Evolutionary conservation across 2,113 vertebrate genomes (phyloP).

Genomic region (Pachycephala philippinensis): DNA sequence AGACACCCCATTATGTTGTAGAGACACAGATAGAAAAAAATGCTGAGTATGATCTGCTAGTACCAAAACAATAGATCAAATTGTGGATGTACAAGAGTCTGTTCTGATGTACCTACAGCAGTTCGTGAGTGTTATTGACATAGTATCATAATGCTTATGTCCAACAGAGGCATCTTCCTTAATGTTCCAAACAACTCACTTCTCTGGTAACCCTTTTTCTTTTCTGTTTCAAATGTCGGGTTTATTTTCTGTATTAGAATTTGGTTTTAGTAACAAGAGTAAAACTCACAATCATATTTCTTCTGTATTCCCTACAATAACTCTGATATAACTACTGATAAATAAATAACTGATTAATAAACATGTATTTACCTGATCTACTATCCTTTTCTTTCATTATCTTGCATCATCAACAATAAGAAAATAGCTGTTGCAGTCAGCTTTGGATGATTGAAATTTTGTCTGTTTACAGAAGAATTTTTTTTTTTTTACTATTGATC

Average conservation of each 20-base stretch:
- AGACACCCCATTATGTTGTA: not conserved
- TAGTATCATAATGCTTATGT: not conserved
- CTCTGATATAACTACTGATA: not conserved
- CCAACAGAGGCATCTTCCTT: not conserved
- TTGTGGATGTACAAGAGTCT: not conserved
- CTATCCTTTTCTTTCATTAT: not conserved
- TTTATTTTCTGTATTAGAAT: not conserved
- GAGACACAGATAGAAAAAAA: not conserved
- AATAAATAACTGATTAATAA: not conserved
- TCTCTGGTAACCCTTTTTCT: not conserved
- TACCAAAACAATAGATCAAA: not conserved
- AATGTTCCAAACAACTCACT: not conserved
- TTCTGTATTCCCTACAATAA: not conserved
- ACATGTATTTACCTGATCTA: not conserved
- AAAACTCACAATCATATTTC: not conserved
- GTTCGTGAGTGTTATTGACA: not conserved
- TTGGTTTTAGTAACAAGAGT: not conserved
- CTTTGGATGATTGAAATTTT: not conserved
- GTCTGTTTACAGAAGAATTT: not conserved
- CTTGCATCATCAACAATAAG: not conserved
- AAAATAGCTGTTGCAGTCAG: not conserved
- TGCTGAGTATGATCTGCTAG: not conserved
- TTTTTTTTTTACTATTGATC: not conserved
- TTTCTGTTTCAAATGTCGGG: not conserved
- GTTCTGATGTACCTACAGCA: not conserved